Conservation (phyloP, 2,797 vertebrate species). For the Parauchenoglanis ngamensis region DNA sequence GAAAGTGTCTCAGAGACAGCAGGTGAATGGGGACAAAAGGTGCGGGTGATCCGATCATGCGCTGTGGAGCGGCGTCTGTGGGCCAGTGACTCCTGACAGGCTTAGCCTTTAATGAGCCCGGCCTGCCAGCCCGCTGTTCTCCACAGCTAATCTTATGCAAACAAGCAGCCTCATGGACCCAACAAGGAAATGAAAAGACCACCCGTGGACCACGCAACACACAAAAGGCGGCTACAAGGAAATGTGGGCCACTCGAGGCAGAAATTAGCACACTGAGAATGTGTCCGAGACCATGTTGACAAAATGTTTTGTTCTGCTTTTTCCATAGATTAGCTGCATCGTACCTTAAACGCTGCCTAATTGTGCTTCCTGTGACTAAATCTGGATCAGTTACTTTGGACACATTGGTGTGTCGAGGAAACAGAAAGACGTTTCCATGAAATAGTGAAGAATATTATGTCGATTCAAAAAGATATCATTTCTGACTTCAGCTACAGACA, state of each 20-base stretch:
- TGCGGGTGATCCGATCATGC: neutral
- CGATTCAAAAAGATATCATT: neutral
- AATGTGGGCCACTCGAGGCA: constrained; percentile 39
- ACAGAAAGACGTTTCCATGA: neutral
- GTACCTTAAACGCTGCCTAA: constrained; percentile 1
- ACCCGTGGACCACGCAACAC: constrained; percentile 60
- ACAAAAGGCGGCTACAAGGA: constrained; percentile 53
- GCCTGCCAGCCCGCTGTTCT: constrained; percentile 43
- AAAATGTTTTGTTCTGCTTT: constrained; percentile 27
- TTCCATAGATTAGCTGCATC: constrained; percentile 17
- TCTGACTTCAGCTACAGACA: neutral
- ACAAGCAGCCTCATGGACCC: constrained; percentile 62
- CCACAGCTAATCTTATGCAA: constrained; percentile 66
- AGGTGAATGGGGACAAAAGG: constrained; percentile 20
- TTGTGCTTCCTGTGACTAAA: neutral
- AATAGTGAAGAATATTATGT: neutral
- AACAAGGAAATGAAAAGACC: constrained; percentile 70
- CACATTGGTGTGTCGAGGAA: neutral
- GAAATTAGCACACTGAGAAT: constrained; percentile 45
- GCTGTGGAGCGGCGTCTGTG: constrained; percentile 15
- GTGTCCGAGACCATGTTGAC: constrained; percentile 35
- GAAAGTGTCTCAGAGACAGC: neutral
- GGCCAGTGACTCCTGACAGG: constrained; percentile 50
- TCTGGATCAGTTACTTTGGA: neutral
- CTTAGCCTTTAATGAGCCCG: constrained; percentile 57